These are phyloP conservation scores for Emberiza fucata DNA, from an alignment of 2,113 vertebrate genomes.

Conservation along the genomic window DNA sequence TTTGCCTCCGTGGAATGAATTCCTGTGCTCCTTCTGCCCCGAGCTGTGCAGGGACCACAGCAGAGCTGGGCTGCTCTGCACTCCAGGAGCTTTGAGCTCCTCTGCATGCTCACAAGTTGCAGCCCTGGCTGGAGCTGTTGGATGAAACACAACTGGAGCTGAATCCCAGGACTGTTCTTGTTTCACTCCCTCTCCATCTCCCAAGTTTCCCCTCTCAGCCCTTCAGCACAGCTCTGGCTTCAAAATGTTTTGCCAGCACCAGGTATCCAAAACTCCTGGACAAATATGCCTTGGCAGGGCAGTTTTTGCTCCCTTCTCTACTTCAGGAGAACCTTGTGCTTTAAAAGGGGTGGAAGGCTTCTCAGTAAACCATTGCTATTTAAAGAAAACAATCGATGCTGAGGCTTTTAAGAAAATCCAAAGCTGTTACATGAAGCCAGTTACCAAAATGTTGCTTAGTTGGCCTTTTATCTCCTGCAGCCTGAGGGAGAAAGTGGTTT, in stretches of 20 bases:
- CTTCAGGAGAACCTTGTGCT: background rate
- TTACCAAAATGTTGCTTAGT: background rate
- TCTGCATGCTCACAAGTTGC: background rate
- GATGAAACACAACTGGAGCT: background rate
- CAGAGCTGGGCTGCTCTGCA: background rate
- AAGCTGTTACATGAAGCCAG: constrained; percentile 23
- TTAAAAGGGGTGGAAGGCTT: background rate
- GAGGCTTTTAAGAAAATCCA: constrained; percentile 42
- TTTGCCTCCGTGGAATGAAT: background rate
- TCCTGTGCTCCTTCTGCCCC: background rate
- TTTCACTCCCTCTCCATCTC: background rate
- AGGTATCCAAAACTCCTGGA: background rate
- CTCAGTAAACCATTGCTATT: constrained; percentile 36
- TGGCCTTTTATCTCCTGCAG: constrained; percentile 37
- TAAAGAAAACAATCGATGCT: constrained; percentile 24
- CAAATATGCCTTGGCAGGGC: background rate
- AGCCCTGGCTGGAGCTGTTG: background rate
- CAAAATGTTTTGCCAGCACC: background rate
- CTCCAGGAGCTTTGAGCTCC: background rate
- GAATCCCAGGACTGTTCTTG: background rate
- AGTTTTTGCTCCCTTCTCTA: background rate
- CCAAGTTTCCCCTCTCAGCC: background rate
- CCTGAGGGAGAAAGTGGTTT: constrained; percentile 21
- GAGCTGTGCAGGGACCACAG: background rate
- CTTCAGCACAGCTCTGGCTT: background rate